Evolutionary conservation across 2,113 vertebrate species (phyloP).

Genomic region (Cryptomyrus ogoouensis): DNA sequence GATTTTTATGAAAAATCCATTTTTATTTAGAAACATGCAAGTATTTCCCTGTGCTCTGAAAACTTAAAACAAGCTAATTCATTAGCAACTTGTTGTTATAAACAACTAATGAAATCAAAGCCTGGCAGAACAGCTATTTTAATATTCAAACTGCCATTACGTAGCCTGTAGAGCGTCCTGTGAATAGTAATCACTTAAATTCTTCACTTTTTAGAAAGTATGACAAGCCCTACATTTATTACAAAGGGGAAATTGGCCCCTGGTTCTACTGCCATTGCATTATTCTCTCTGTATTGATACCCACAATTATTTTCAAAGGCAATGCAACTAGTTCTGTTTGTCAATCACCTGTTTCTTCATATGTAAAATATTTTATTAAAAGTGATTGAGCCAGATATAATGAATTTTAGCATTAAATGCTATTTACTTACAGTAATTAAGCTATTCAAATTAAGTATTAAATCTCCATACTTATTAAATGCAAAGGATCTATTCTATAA

Average conservation of each 20-base stretch:
- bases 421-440: constrained; percentile 8
- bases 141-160: not conserved
- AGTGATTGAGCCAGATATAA: not conserved
- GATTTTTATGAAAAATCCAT: not conserved
- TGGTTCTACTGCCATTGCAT: too few species aligned
- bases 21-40: not conserved
- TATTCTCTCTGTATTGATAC: not conserved
- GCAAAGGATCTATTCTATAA: constrained; percentile 48
- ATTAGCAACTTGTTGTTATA: not conserved
- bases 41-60: not conserved
- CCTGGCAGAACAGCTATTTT: not conserved
- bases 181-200: not conserved
- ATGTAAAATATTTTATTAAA: not conserved
- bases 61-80: not conserved
- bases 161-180: not conserved
- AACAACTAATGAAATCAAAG: not conserved
- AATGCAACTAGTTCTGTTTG: not conserved
- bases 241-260: too few species aligned
- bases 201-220: not conserved
- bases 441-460: constrained; percentile 12
- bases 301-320: not conserved
- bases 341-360: not conserved
- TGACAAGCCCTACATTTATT: not conserved
- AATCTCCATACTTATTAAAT: constrained; percentile 51
- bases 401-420: constrained; percentile 3